phyloP scores from a whole-genome alignment of 2,797 vertebrate species.

The Myotis findleyi region DNA sequence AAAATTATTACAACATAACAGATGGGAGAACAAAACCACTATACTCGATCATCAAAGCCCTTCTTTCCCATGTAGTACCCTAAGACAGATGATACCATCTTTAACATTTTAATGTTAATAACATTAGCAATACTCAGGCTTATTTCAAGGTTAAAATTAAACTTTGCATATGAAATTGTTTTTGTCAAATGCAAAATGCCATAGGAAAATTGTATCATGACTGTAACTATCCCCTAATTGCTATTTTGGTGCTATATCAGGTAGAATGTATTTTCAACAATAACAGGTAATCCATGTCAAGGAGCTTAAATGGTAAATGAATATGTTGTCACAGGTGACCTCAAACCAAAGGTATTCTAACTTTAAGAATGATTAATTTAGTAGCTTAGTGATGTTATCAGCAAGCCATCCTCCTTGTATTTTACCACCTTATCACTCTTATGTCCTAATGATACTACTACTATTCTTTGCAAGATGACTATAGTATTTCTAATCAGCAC shows the following conservation, averaged over 20 bases:
- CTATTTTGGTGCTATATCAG: not conserved
- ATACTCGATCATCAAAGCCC: not conserved
- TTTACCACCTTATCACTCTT: not conserved
- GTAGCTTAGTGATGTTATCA: rapidly evolving
- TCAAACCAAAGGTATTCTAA: not conserved
- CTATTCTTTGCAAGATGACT: not conserved
- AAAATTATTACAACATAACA: not conserved
- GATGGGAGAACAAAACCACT: not conserved
- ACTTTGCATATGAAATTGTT: not conserved
- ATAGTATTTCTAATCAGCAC: not conserved
- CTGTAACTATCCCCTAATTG: not conserved
- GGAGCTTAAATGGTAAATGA: not conserved
- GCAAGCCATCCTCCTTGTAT: not conserved
- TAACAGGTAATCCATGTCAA: not conserved
- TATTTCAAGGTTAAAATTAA: not conserved
- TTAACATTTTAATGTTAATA: not conserved
- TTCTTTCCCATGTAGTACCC: not conserved
- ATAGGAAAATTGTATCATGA: not conserved
- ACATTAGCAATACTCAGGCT: not conserved
- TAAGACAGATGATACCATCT: not conserved
- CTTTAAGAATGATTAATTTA: not conserved
- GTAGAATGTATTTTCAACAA: not conserved
- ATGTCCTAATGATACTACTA: not conserved
- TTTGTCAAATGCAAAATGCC: not conserved
- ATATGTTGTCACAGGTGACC: not conserved